Evolutionary conservation across 2,888 invertebrate species (phyloP).

Genomic region (Amphipoea oculea): DNA sequence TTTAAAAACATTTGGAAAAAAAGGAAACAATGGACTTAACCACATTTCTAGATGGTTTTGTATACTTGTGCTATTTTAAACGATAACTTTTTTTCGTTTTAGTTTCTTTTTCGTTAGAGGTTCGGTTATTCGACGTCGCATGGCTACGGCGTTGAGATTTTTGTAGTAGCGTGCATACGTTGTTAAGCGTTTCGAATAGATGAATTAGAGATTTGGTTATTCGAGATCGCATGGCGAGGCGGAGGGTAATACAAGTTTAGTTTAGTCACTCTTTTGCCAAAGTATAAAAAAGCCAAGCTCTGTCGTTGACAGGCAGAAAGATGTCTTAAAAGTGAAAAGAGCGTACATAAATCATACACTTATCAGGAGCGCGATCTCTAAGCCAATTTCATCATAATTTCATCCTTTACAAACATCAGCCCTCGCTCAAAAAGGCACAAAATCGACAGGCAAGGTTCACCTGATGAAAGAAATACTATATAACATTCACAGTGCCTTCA

Average conservation of each 20-base stretch:
- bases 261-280: background rate
- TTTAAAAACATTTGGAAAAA: too few species aligned
- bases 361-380: slow-evolving; percentile 37
- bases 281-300: slow-evolving; percentile 16
- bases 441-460: slow-evolving; percentile 58
- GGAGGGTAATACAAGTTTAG: slow-evolving; percentile 11
- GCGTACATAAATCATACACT: slow-evolving; percentile 44
- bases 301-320: slow-evolving; percentile 18
- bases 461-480: slow-evolving; percentile 67
- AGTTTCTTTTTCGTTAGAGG: too few species aligned
- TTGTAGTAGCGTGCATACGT: too few species aligned
- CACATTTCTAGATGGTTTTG: too few species aligned
- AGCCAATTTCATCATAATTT: slow-evolving; percentile 51
- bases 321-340: slow-evolving; percentile 32
- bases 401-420: slow-evolving; percentile 56
- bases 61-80: too few species aligned
- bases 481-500: slow-evolving; percentile 55
- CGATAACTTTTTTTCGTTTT: too few species aligned
- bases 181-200: too few species aligned
- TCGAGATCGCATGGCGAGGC: background rate
- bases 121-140: too few species aligned
- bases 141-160: too few species aligned
- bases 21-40: too few species aligned
- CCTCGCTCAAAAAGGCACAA: slow-evolving; percentile 45
- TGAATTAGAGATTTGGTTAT: too few species aligned